Conservation (phyloP, 2,888 invertebrate species). For the Tenodera sinensis region DNA sequence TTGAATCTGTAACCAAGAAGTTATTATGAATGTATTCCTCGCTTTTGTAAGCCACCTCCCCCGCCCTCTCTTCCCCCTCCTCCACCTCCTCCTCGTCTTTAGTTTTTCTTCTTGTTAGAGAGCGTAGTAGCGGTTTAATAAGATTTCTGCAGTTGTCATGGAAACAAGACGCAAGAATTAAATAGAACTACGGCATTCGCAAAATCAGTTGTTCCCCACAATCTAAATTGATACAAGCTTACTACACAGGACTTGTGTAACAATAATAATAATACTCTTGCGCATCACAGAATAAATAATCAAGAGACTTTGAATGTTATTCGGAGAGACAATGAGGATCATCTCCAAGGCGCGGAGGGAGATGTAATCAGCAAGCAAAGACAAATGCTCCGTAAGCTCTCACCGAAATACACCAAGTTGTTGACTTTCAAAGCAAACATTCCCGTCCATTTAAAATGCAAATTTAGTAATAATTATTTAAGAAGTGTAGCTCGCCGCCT, state of each 20-base stretch:
- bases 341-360: not conserved
- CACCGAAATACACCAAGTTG: not conserved
- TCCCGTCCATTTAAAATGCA: not conserved
- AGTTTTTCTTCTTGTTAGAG: constrained; percentile 13
- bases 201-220: not conserved
- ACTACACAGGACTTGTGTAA: not conserved
- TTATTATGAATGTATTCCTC: constrained; percentile 28
- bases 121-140: constrained; percentile 23
- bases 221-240: not conserved
- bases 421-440: not conserved
- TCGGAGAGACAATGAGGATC: not conserved
- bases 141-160: constrained; percentile 22
- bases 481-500: not conserved
- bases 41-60: not conserved
- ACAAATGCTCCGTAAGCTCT: not conserved
- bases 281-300: constrained; percentile 9
- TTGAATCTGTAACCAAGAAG: constrained; percentile 27
- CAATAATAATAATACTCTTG: not conserved
- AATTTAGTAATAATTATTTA: not conserved
- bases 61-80: no score
- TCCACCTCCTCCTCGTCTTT: not conserved
- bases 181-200: not conserved
- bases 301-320: not conserved
- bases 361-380: constrained; percentile 8
- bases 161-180: constrained; percentile 23